phyloP scores from a whole-genome alignment of 1,140 invertebrate species.

The Onthophagus taurus region DNA sequence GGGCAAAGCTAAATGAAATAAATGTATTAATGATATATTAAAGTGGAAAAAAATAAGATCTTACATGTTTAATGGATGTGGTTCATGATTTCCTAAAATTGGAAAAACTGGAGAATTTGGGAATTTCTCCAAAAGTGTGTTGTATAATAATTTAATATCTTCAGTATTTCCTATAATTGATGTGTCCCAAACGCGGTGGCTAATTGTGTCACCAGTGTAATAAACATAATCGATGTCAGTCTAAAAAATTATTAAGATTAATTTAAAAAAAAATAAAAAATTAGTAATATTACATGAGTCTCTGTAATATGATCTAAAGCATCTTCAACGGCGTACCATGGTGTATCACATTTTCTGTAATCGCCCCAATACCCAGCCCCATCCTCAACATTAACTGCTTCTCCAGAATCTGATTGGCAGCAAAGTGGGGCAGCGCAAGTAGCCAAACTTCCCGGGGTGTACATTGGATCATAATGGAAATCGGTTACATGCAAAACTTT shows the following conservation, averaged over 20 bases:
- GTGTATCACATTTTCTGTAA: conserved; percentile 62
- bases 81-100: conserved; percentile 82
- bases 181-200: conserved; percentile 77
- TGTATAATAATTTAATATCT: conserved; percentile 47
- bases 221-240: conserved; percentile 64
- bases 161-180: conserved; percentile 53
- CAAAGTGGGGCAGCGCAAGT: conserved; percentile 65
- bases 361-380: conserved; percentile 68
- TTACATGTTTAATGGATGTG: conserved; percentile 77
- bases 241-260: conserved; percentile 19
- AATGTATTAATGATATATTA: neutral
- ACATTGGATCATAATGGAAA: conserved; percentile 66
- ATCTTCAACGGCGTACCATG: conserved; percentile 26
- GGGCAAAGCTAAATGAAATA: conserved; percentile 18
- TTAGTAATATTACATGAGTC: conserved; percentile 11
- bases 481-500: conserved; percentile 33
- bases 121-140: conserved; percentile 51
- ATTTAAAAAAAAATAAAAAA: neutral
- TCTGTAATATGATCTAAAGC: conserved; percentile 13
- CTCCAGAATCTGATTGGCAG: conserved; percentile 45
- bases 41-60: conserved; percentile 26
- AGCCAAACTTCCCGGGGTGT: conserved; percentile 52
- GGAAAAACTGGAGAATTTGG: conserved; percentile 56
- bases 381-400: conserved; percentile 19
- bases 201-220: conserved; percentile 77